These are phyloP conservation scores for Pristionchus exspectatus DNA, from an alignment of 2,888 invertebrate genomes.

Conservation along the genomic window DNA sequence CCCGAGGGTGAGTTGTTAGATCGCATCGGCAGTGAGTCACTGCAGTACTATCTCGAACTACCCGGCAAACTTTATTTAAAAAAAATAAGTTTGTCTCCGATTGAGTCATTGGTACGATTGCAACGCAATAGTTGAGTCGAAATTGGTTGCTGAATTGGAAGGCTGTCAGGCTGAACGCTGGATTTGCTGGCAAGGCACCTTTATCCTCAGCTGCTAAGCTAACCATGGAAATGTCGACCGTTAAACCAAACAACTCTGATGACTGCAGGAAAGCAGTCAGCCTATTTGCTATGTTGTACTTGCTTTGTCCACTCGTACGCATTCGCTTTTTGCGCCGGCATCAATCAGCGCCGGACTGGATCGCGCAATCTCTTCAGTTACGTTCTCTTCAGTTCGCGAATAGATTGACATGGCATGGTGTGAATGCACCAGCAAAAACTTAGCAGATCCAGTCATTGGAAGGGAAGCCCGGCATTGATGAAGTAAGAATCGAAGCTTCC, in stretches of 20 bases:
- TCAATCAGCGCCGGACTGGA: neutral
- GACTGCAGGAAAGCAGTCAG: too few relatives aligned
- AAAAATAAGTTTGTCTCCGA: neutral
- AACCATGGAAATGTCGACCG: too few relatives aligned
- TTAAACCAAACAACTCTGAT: too few relatives aligned
- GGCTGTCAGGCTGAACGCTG: too few relatives aligned
- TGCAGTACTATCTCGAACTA: neutral
- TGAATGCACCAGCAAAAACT: neutral
- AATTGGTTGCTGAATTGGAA: too few relatives aligned
- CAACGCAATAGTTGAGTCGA: too few relatives aligned
- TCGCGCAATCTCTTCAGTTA: neutral
- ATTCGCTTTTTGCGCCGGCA: neutral
- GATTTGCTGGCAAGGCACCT: too few relatives aligned
- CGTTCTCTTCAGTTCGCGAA: neutral
- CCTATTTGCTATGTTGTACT: neutral
- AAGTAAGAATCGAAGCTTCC: too few relatives aligned
- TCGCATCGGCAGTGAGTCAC: constrained; percentile 11
- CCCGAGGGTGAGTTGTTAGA: neutral
- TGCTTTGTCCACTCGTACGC: neutral
- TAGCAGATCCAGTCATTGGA: neutral
- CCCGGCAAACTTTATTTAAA: neutral
- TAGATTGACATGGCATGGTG: neutral
- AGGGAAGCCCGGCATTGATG: neutral
- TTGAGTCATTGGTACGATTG: neutral
- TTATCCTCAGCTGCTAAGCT: too few relatives aligned